Conservation (phyloP, 2,888 invertebrate species). For the Aphelenchoides bicaudatus region DNA sequence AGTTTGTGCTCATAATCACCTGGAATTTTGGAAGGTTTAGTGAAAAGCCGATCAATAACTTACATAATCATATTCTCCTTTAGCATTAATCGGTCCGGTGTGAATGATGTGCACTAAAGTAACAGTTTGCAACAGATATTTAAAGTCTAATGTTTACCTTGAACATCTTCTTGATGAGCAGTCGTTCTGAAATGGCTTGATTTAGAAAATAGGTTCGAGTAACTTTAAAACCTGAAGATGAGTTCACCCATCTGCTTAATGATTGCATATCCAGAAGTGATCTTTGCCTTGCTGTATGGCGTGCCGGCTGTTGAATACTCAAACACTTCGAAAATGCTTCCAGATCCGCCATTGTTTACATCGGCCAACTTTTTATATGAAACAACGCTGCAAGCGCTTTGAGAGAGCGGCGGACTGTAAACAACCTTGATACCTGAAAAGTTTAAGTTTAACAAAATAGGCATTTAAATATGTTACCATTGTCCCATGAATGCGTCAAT, state of each 20-base stretch:
- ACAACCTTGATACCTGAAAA: conserved; percentile 42
- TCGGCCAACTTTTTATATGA: conserved; percentile 59
- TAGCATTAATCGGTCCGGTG: conserved; percentile 52
- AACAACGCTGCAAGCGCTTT: conserved; percentile 60
- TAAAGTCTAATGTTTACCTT: conserved; percentile 34
- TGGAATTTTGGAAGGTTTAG: too few relatives aligned
- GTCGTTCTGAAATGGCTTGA: too few relatives aligned
- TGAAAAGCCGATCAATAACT: too few relatives aligned
- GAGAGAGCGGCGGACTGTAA: conserved; percentile 58
- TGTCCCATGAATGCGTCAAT: conserved; percentile 58
- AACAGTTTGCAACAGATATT: conserved; percentile 7
- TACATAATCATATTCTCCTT: conserved; percentile 59
- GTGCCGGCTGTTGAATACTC: conserved; percentile 61
- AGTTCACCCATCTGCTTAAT: conserved; percentile 59
- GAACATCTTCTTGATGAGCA: conserved; percentile 58
- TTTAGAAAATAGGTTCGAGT: too few relatives aligned
- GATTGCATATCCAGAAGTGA: conserved; percentile 60
- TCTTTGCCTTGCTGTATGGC: conserved; percentile 58
- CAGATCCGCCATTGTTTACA: conserved; percentile 51
- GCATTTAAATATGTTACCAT: conserved; percentile 51
- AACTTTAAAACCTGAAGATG: too few relatives aligned
- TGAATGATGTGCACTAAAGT: conserved; percentile 57
- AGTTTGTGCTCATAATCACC: conserved; percentile 60
- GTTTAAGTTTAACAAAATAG: background rate
- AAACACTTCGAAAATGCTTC: conserved; percentile 59